Evolutionary conservation across 1,140 invertebrate species (phyloP), one percentile per base, ranked within the genome.

Genomic region (Drosophila hydei): DNA sequence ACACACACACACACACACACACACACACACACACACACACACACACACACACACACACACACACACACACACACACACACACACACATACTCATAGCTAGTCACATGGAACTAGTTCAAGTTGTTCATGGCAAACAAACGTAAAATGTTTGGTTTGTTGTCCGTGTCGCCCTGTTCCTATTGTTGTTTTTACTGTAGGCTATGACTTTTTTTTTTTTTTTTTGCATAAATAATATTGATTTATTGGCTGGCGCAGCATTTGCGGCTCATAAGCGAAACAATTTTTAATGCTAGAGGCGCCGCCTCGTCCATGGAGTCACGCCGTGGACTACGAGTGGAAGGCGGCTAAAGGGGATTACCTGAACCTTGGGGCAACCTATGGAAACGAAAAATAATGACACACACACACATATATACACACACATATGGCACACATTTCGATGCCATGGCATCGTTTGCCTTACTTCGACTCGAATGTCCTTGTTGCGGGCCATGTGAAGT

Each of bases 211-310:
- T 51, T 40, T 4, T 50, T 60, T 42, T 76, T 69, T 84, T 84
- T 84, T 87, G 81, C 81, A 85, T 85, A 85, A 85, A 85, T 85
- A 87, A 85, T 85, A 85, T 85, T 87, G 80, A 85, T 85, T 85
- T 85, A 87, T 85, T 77, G 81, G 72, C 43, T 75, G 72, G 81
- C 73, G 77, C 70, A 77, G 73, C 77, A 87, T 85, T 84, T 87
- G 83, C 70, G 80, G 81, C 84, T 77, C 80, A 85, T 80, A 87
- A 87, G 80, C 80, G 77, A 58, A 54, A 54, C 43, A 79, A 79
- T 76, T 79, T 79, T 62, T 72, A 84, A 84, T 84, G 79, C 52
- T 68, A 61, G 67, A 75, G 75, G 65, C 65, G 64, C 75, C 42
- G 54, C 8, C 23, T 12, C 60, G 51, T 43, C 59, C 36, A 14